These are phyloP conservation scores for Mastomys coucha DNA, from an alignment of 2,113 vertebrate genomes.

Conservation along the genomic window DNA sequence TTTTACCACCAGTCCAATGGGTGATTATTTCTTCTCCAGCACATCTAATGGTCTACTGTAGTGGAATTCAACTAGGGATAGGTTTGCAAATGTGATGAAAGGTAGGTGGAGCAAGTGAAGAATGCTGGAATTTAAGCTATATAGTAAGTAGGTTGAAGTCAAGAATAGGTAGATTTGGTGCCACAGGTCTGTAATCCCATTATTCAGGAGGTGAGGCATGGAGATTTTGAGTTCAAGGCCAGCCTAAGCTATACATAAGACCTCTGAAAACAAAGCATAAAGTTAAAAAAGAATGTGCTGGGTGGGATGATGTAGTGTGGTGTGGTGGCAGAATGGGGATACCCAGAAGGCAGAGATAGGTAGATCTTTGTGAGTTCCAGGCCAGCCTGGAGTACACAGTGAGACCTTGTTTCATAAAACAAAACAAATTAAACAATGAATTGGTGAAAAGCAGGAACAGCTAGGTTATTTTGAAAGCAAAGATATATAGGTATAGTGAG, in stretches of 20 bases:
- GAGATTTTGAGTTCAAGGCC: background rate
- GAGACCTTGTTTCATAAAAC: background rate
- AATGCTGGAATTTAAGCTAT: conserved; percentile 39
- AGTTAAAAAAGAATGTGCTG: background rate
- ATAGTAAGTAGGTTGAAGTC: conserved; percentile 11
- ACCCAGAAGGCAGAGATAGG: background rate
- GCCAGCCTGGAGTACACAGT: background rate
- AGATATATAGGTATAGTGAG: conserved; percentile 12
- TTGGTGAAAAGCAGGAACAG: conserved; percentile 16
- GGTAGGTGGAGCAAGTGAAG: background rate
- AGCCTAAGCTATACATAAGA: background rate
- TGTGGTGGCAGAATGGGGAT: background rate
- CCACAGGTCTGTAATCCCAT: background rate
- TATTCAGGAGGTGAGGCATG: background rate
- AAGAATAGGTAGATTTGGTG: conserved; percentile 13
- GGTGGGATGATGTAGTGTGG: background rate
- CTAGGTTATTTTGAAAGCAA: conserved; percentile 33
- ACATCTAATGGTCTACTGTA: background rate
- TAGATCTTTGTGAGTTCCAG: background rate
- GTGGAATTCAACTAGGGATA: conserved; percentile 25
- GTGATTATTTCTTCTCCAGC: conserved; percentile 36
- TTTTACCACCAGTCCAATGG: background rate
- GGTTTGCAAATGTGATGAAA: conserved; percentile 5
- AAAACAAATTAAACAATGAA: background rate
- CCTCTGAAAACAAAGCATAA: background rate